Percentiles rank a stretch among this genome's conserved stretches.
phyloP scores from a whole-genome alignment of 2,113 vertebrate genomes.

The Lasiurus cinereus region DNA sequence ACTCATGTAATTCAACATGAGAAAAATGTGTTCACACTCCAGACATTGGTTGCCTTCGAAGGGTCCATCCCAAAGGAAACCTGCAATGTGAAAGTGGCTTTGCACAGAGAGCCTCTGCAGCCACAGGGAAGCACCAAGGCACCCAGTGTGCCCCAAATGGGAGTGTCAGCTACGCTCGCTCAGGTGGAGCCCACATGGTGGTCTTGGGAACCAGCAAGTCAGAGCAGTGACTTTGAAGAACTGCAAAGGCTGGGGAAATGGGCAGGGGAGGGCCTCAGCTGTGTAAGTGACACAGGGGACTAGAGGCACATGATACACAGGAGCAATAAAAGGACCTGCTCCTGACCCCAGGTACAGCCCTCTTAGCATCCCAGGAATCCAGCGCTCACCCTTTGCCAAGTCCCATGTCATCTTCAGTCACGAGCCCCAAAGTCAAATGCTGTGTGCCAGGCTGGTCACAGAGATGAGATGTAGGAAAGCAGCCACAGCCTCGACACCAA shows the following conservation, averaged over 20 bases:
- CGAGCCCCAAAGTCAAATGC: neutral
- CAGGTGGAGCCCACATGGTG: fast-evolving
- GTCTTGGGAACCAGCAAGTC: neutral
- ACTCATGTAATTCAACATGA: neutral
- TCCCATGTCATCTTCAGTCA: fast-evolving
- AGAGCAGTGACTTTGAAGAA: neutral
- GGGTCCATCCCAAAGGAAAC: neutral
- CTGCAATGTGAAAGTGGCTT: neutral
- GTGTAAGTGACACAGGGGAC: neutral
- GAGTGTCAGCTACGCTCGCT: fast-evolving
- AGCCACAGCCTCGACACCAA: neutral
- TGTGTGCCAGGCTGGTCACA: fast-evolving
- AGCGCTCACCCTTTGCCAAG: neutral
- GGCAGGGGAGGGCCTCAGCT: neutral
- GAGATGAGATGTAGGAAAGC: fast-evolving
- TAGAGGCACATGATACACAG: fast-evolving
- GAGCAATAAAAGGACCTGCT: fast-evolving
- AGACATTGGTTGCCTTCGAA: neutral
- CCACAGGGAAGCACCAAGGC: fast-evolving
- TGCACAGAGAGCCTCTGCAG: neutral
- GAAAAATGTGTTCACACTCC: neutral
- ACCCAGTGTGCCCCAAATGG: fast-evolving
- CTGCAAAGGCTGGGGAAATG: too few relatives aligned
- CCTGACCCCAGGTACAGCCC: fast-evolving
- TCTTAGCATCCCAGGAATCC: neutral